Evolutionary conservation across 30 jellyfish, hydroid and myxozoan genomes (phyloP).

Genomic region (Turritopsis rubra): DNA sequence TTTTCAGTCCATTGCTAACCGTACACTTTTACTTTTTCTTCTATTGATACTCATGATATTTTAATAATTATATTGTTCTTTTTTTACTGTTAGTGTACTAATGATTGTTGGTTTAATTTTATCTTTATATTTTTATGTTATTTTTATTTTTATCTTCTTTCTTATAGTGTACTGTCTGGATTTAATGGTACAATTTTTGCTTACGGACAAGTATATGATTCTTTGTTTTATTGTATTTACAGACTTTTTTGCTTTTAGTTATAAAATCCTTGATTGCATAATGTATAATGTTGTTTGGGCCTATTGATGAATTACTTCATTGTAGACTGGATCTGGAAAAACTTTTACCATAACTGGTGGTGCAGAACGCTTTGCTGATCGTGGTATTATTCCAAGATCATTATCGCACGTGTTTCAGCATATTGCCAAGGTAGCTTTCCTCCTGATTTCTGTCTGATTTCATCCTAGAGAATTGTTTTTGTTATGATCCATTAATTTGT

Average conservation of each 20-base stretch:
- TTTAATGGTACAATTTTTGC: constrained; percentile 91
- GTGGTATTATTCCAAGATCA: constrained; percentile 96
- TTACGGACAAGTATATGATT: constrained; percentile 64
- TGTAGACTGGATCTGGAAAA: constrained; percentile 94
- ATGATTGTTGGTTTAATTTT: no score
- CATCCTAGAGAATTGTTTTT: background rate
- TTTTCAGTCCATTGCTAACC: no score
- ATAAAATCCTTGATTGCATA: background rate
- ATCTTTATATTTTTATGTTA: background rate
- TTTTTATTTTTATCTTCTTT: background rate
- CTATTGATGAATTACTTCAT: no score
- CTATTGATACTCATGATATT: no score
- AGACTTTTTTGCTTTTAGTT: background rate
- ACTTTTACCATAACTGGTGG: constrained; percentile 97
- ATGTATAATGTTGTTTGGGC: background rate
- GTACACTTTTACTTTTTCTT: no score
- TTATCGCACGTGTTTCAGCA: constrained; percentile 64
- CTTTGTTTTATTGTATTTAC: background rate
- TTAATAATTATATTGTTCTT: no score
- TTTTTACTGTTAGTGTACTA: no score
- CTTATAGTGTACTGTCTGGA: constrained; percentile 77
- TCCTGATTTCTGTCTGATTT: background rate
- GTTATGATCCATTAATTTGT: background rate
- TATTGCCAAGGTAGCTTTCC: constrained; percentile 37
- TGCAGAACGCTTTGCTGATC: constrained; percentile 79